Evolutionary conservation across 2,797 vertebrate genomes (phyloP), one percentile per base, ranked within the genome.

Genomic region (Liasis olivaceus): DNA sequence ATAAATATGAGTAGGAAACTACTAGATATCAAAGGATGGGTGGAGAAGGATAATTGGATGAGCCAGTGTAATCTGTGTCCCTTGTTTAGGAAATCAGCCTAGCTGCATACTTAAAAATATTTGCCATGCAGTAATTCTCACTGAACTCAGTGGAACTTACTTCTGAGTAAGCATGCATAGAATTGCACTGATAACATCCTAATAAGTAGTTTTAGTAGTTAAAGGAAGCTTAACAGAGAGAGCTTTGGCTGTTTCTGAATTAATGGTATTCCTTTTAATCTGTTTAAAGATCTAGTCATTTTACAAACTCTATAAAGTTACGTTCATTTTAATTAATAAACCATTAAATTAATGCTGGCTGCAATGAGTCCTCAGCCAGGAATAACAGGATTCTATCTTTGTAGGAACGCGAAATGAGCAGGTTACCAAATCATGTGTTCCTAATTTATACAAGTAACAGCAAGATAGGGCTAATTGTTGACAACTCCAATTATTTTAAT

Each of bases 391-490:
- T 42, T 51, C 36, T 58, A 89, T 90, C 26, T 85, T 89, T 90
- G 56, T 47, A 12, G n/a, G 63, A 86, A 47, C 69, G 64, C 22
- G 84, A 89, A 84, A 89, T 28, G 28, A 31, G 36, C 56, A 92
- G 17, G 28, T 54, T 92, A 66, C 42, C 85, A 86, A 90, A 59
- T 8, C 51, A 92, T 36, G 64, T 89, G 17, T 69, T 92, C 72
- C 87, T 89, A 89, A 85, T 92, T 84, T 90, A 86, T n/a, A 92
- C 63, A 90, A 92, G 90, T 86, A 90, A 54, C 64, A 90, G 63
- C 56, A 86, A 90, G 89, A 87, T 59, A 89, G 54, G 62, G 31
- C 36, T 92, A 85, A 85, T 89, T 88, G 66, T 87, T 91, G 58
- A 88, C 85, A 77, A 88, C 59, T 92, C 58, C 91, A 86, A 64